These are phyloP conservation scores for Nemotelus nigrinus DNA, from an alignment of 2,888 invertebrate genomes.

Conservation along the genomic window DNA sequence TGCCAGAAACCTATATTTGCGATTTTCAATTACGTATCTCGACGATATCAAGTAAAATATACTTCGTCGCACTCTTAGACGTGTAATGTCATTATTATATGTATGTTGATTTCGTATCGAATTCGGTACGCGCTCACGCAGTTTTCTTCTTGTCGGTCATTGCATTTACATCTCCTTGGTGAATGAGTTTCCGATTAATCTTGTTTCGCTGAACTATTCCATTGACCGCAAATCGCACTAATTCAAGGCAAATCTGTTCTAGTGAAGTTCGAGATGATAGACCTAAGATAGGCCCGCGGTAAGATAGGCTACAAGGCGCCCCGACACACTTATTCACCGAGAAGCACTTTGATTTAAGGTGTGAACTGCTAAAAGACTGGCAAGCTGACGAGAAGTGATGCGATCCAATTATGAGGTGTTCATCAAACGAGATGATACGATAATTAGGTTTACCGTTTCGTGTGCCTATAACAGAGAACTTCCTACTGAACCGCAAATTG, in stretches of 20 bases:
- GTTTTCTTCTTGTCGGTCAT: not conserved
- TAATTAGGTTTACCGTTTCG: constrained; percentile 37
- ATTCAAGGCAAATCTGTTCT: constrained; percentile 25
- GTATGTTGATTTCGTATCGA: not conserved
- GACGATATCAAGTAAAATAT: constrained; percentile 11
- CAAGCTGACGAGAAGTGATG: constrained; percentile 22
- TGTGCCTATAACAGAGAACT: not conserved
- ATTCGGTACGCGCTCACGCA: constrained; percentile 1
- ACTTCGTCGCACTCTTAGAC: constrained; percentile 28
- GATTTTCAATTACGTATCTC: no score
- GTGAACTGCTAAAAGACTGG: constrained; percentile 1
- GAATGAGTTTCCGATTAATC: constrained; percentile 45
- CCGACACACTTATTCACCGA: not conserved
- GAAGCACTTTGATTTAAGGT: constrained; percentile 3
- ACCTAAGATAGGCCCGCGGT: constrained; percentile 8
- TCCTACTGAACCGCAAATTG: not conserved
- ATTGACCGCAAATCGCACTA: constrained; percentile 30
- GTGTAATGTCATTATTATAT: constrained; percentile 35
- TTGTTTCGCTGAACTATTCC: constrained; percentile 37
- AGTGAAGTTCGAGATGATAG: constrained; percentile 21
- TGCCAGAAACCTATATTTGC: no score
- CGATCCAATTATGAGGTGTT: constrained; percentile 23
- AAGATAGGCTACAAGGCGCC: not conserved
- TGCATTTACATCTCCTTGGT: not conserved
- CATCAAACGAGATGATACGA: constrained; percentile 28